Percentiles rank a stretch among this genome's conserved stretches.
phyloP scores from a whole-genome alignment of 1,140 invertebrate species.

The Drosophila willistoni region DNA sequence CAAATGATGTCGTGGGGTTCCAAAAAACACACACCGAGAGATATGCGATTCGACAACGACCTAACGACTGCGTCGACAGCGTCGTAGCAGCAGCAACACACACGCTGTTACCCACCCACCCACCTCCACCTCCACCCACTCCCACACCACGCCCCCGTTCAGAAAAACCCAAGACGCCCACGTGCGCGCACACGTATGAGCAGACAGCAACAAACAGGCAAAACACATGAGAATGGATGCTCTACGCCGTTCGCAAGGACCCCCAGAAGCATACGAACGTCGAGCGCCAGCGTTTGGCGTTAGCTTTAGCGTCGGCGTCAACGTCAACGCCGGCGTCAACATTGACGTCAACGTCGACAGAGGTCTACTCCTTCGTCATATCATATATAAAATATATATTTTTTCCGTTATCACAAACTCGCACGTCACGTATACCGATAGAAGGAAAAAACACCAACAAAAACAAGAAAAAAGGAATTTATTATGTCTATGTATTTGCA shows the following conservation, averaged over 20 bases:
- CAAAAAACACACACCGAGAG: constrained; percentile 60
- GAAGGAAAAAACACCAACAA: constrained; percentile 13
- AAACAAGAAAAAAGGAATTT: constrained; percentile 43
- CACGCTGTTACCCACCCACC: constrained; percentile 44
- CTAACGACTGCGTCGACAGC: constrained; percentile 25
- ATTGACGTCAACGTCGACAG: constrained; percentile 27
- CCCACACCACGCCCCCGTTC: constrained; percentile 25
- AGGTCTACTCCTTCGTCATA: constrained; percentile 76
- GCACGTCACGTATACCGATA: constrained; percentile 74
- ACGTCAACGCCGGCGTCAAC: constrained; percentile 23
- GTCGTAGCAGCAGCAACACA: constrained; percentile 53
- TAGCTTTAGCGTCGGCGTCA: constrained; percentile 23
- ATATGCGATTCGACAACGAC: constrained; percentile 46
- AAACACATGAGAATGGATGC: constrained; percentile 71
- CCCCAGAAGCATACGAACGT: neutral
- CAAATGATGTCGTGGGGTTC: constrained; percentile 76
- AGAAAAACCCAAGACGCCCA: constrained; percentile 51
- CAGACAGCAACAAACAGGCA: constrained; percentile 63
- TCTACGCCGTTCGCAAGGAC: constrained; percentile 28
- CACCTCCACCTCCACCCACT: constrained; percentile 30
- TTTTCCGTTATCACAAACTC: constrained; percentile 76
- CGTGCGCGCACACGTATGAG: constrained; percentile 80
- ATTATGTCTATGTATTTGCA: constrained; percentile 66
- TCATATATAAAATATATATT: constrained; percentile 61
- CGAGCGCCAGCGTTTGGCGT: constrained; percentile 17